Evolutionary conservation across 2,888 invertebrate species (phyloP).

Genomic region (Latrodectus elegans): DNA sequence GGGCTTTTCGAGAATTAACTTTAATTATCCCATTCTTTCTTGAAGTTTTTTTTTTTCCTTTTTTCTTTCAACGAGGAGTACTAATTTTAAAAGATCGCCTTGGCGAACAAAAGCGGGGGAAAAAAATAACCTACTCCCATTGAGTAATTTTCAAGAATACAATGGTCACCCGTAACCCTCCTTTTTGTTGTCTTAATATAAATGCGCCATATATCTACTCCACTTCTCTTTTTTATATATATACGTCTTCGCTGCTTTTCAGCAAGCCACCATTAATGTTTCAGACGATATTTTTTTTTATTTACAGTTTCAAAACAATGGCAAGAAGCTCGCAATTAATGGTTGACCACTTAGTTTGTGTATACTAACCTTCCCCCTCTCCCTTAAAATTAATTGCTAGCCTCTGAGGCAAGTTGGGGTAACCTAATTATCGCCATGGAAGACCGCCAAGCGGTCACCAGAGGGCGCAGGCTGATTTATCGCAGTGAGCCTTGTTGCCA

Average conservation of each 20-base stretch:
- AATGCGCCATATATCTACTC: slow-evolving; percentile 20
- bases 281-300: slow-evolving; percentile 35
- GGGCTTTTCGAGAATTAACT: slow-evolving; percentile 48
- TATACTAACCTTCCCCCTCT: slow-evolving; percentile 30
- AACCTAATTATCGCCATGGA: slow-evolving; percentile 68
- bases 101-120: not conserved
- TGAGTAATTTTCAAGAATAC: slow-evolving; percentile 60
- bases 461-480: slow-evolving; percentile 66
- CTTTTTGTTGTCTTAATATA: slow-evolving; percentile 34
- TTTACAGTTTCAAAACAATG: slow-evolving; percentile 53
- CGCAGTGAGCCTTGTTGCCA: slow-evolving; percentile 49
- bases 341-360: slow-evolving; percentile 69
- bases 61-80: slow-evolving; percentile 28
- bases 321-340: slow-evolving; percentile 58
- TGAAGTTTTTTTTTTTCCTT: slow-evolving; percentile 26
- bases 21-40: slow-evolving; percentile 53
- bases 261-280: slow-evolving; percentile 29
- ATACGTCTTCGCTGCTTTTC: slow-evolving; percentile 8
- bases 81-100: slow-evolving; percentile 10
- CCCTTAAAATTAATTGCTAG: slow-evolving; percentile 59
- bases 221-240: not conserved
- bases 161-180: slow-evolving; percentile 22
- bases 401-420: slow-evolving; percentile 45
- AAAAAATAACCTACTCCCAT: slow-evolving; percentile 17
- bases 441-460: slow-evolving; percentile 67